Evolutionary conservation across 1,140 invertebrate species (phyloP), one percentile per base, ranked within the genome.

Genomic region (Drosophila littoralis): DNA sequence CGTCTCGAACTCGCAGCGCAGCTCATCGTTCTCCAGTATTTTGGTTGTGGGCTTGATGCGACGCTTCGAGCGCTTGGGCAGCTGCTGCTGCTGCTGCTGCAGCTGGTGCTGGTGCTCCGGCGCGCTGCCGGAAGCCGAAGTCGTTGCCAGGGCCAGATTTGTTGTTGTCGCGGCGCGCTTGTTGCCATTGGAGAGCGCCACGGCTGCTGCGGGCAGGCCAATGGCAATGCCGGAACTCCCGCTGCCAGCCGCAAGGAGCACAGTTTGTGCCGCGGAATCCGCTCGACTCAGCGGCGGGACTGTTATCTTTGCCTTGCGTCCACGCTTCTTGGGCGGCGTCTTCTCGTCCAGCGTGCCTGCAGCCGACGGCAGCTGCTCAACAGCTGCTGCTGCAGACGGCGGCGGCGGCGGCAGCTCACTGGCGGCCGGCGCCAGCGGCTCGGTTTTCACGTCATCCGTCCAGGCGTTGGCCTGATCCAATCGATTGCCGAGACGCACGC

Each of bases 31-130:
- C 12, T 93, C 94, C 5, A 94, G 78, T 12, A 94, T 93, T 82
- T 94, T 94, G 5, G 93, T 91, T 13, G 93, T 94, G 8, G 94
- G 94, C 61, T 94, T 94, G 13, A 94, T 94, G 51, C 93, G 92
- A 4, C 94, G 90, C 22, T 93, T 93, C 2, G 92, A 92, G 6
- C 92, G 91, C 50, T 92, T 92, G 1, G 90, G 86, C 45, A 91
- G 55, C 17, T 84, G 76, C 5, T 76, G 10, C 3, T 65, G 54
- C 15, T 84, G 76, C 5, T 77, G 12, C n/a, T n/a, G 55, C 17
- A 81, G 76, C 5, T 76, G 10, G 2, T 65, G 54, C 15, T 84
- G 76, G 3, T 77, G 12, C 2, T 69, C 68, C 2, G 5, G 4
- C 22, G 38, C 32, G n/a, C 38, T 32, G n/a, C 42, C 32, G 8